Evolutionary conservation across 1,140 invertebrate species (phyloP), one percentile per base, ranked within the genome.

Genomic region (Samia ricini): DNA sequence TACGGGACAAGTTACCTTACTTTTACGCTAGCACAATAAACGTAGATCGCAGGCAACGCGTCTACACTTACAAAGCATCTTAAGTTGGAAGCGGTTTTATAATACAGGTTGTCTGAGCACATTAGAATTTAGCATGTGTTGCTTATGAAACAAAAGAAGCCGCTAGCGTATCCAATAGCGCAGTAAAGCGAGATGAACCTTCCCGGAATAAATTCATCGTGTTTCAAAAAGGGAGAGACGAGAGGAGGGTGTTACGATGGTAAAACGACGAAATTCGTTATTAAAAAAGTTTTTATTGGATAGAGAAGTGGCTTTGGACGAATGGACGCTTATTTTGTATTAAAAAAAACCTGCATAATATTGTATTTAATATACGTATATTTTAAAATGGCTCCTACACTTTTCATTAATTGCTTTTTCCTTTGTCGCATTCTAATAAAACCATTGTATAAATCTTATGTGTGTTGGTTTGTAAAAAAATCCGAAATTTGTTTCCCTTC

Each of bases 201-300:
- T 42, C 19, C 22, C 26, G 2, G 7, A 4, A 26, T 33, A 33
- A 57, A 42, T 42, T 57, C 56, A 15, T 57, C 20, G 26, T 20
- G 29, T 57, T 36, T 18, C 26, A 21, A 57, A 57, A 57, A 8
- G 20, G 26, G 19, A 18, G 20, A 29, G 33, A n/a, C n/a, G n/a
- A n/a, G n/a, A n/a, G n/a, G n/a, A n/a, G n/a, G n/a, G n/a, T n/a
- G n/a, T n/a, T n/a, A n/a, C n/a, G 19, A 57, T 12, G 29, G 26
- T 51, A 29, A 60, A 60, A 51, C 23, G 52, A 59, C 21, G 56
- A 54, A 55, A 49, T 61, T 24, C 60, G 60, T 66, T 66, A 66
- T 66, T 66, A 66, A 66, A 66, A 66, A 66, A 66, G 64, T 66
- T 66, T n/a, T 61, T 58, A 59, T 62, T 66, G 55, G 49, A 52